phyloP scores from a whole-genome alignment of 1,140 invertebrate genomes.

The Rhyacophila brunnea region DNA sequence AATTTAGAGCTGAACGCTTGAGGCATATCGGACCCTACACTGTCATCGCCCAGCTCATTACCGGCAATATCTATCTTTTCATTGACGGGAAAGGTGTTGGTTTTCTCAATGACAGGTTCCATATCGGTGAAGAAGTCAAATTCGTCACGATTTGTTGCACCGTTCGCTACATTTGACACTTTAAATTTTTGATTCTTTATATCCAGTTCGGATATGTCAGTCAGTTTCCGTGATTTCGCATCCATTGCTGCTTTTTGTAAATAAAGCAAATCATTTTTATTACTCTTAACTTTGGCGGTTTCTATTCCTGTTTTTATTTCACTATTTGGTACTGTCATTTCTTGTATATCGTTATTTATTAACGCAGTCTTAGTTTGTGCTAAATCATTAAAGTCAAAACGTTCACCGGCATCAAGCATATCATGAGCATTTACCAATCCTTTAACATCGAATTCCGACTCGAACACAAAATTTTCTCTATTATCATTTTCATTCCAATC shows the following conservation, averaged over 20 bases:
- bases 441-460: slow-evolving; percentile 3
- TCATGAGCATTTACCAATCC: not conserved
- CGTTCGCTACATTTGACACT: slow-evolving; percentile 38
- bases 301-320: too few species aligned
- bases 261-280: slow-evolving; percentile 31
- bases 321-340: too few species aligned
- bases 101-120: slow-evolving; percentile 74
- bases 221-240: slow-evolving; percentile 51
- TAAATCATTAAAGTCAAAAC: not conserved
- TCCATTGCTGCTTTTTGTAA: slow-evolving; percentile 47
- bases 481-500: slow-evolving; percentile 69
- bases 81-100: slow-evolving; percentile 37
- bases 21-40: not conserved
- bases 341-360: slow-evolving; percentile 5
- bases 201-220: slow-evolving; percentile 69
- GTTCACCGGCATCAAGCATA: not conserved
- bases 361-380: slow-evolving; percentile 13
- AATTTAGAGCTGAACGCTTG: slow-evolving; percentile 44
- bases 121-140: slow-evolving; percentile 82
- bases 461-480: not conserved
- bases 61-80: not conserved
- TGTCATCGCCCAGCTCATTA: not conserved
- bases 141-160: slow-evolving; percentile 52
- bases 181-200: slow-evolving; percentile 67
- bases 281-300: not conserved